Conservation (phyloP, 2,113 vertebrate species). For the Sander lucioperca region DNA sequence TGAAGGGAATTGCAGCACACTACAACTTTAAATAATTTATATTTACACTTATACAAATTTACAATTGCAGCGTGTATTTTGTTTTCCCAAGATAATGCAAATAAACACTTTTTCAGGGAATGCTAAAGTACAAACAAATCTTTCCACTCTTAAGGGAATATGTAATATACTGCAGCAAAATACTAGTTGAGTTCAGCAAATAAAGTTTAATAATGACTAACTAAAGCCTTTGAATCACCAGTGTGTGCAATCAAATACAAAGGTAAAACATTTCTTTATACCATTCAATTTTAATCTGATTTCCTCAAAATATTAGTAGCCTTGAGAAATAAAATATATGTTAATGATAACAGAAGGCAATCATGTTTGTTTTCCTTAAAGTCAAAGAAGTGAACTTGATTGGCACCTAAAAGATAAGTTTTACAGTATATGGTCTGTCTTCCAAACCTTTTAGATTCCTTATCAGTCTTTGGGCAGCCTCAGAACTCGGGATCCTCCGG, state of each 20-base stretch:
- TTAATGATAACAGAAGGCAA: not conserved
- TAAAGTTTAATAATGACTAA: not conserved
- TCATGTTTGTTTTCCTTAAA: not conserved
- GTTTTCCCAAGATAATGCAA: not conserved
- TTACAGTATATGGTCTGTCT: not conserved
- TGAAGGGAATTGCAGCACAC: not conserved
- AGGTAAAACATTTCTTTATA: not conserved
- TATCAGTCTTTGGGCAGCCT: not conserved
- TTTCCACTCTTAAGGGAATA: not conserved
- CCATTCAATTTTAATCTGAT: not conserved
- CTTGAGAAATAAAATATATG: not conserved
- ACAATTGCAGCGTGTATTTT: not conserved
- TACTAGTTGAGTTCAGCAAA: not conserved
- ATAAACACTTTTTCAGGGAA: not conserved
- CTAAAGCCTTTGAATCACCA: not conserved
- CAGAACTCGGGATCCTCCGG: not conserved
- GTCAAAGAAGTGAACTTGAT: not conserved
- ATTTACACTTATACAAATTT: too few relatives aligned
- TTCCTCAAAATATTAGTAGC: not conserved
- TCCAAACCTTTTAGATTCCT: slow-evolving; percentile 40
- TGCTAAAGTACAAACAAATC: not conserved
- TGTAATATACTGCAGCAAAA: not conserved
- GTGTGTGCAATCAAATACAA: not conserved
- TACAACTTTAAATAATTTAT: not conserved
- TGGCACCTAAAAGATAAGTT: not conserved